These are phyloP conservation scores for Chymomyza amoena DNA, from an alignment of 2,888 invertebrate species.

Conservation along the genomic window DNA sequence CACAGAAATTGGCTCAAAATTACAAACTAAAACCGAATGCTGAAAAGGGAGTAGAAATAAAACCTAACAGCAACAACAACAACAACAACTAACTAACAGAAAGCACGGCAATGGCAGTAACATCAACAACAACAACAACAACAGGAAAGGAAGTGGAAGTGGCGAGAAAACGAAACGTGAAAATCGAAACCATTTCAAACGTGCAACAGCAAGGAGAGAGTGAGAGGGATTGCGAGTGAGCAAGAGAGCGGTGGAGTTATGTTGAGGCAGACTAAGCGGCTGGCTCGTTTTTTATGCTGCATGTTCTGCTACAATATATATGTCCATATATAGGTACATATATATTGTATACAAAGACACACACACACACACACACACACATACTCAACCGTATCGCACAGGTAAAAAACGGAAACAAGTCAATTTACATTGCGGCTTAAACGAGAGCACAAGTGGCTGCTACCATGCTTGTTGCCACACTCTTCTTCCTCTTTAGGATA, in stretches of 20 bases:
- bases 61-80: not conserved
- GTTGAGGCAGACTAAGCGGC: conserved; percentile 32
- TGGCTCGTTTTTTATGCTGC: conserved; percentile 36
- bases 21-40: conserved; percentile 57
- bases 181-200: conserved; percentile 50
- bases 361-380: conserved; percentile 29
- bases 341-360: not conserved
- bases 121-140: conserved; percentile 2
- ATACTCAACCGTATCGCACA: conserved; percentile 18
- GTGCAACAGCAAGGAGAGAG: conserved; percentile 35
- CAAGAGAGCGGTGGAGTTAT: not conserved
- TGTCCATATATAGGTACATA: not conserved
- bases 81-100: not conserved
- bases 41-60: conserved; percentile 9
- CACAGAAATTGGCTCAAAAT: conserved; percentile 68
- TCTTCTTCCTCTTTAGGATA: not conserved
- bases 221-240: not conserved
- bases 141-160: not conserved
- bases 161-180: not conserved
- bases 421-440: conserved; percentile 72
- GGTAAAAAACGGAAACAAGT: conserved; percentile 61
- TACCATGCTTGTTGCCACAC: not conserved
- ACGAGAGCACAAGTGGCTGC: conserved; percentile 19
- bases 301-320: not conserved
- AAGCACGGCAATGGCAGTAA: not conserved